Evolutionary conservation across 2,797 vertebrate genomes (phyloP).

Genomic region (Trematomus bernacchii): DNA sequence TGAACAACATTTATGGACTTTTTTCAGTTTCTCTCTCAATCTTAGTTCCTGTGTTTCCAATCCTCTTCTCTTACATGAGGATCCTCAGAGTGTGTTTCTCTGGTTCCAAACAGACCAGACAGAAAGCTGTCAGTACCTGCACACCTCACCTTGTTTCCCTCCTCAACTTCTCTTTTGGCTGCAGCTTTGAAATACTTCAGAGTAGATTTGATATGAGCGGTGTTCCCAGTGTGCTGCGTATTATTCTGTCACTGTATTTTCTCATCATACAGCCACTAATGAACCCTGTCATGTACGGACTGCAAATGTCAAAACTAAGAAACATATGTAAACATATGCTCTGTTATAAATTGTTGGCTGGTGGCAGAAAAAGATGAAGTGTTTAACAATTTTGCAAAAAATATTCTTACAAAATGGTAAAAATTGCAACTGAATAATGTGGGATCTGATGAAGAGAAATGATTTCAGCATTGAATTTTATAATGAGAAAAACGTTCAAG

Average conservation of each 20-base stretch:
- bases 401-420: no score
- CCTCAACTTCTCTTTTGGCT: conserved; percentile 1
- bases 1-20: conserved; percentile 19
- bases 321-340: conserved; percentile 12
- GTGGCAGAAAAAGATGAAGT: not conserved
- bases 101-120: conserved; percentile 12
- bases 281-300: conserved; percentile 61
- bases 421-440: no score
- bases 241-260: conserved; percentile 61
- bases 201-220: conserved; percentile 27
- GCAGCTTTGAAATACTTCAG: conserved; percentile 10
- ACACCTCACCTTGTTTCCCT: conserved; percentile 38
- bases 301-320: conserved; percentile 57
- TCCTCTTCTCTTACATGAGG: conserved; percentile 50
- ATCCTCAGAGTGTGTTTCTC: conserved; percentile 20
- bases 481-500: no score
- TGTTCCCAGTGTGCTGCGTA: not conserved
- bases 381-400: no score
- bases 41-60: conserved; percentile 12
- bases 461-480: no score
- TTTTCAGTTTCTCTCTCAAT: rapidly evolving
- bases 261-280: conserved; percentile 52
- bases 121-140: conserved; percentile 54
- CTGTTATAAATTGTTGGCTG: not conserved
- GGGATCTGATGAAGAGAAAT: no score